Base-by-base conservation (phyloP, 2,113 vertebrate species). In the Macroglossus sobrinus region DNA sequence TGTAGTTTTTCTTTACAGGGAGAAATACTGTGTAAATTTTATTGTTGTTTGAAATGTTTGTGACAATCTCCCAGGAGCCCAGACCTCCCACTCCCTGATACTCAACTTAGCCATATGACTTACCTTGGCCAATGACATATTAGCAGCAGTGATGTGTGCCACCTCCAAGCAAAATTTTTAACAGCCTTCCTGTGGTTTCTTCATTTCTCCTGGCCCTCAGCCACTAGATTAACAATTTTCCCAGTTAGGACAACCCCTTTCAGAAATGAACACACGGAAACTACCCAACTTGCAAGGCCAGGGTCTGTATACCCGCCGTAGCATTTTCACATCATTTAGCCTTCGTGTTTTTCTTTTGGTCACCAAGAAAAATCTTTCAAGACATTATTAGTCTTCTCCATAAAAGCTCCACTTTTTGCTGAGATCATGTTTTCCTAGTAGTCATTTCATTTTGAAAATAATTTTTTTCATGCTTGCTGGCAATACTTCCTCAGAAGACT, bases 371-470 rank as follows among this genome's bases (percentile, higher is more conserved):
- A 84, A n/a, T 40, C 21, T 75, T 33, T 86, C 55, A 11, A 5
- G 28, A 66, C 4, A 40, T 63, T 72, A 19, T 72, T 18, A 21
- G 72, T 53, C 7, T 19, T 87, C 28, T 66, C 76, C n/a, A 63
- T 72, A 18, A 85, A 91, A 76, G 9, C 28, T 92, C 16, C 81
- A 72, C 11, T 68, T 88, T 93, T 66, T 35, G 63, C 24, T 22
- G 24, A 82, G 5, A 81, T 76, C 43, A 33, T 47, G 76, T 84
- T 93, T 85, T 91, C 69, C 64, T 84, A 71, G 24, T 93, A 84
- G 40, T 96, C 38, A 92, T 88, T 95, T 80, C 59, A 84, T 68
- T 92, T 85, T 88, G 59, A 92, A 91, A 88, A 95, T 95, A 68
- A 72, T 88, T 88, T 92, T 91, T 88, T 78, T 92, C 35, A 30